Evolutionary conservation across 2,888 invertebrate species (phyloP), one percentile per base, ranked within the genome.

Genomic region (Apotomis capreana): DNA sequence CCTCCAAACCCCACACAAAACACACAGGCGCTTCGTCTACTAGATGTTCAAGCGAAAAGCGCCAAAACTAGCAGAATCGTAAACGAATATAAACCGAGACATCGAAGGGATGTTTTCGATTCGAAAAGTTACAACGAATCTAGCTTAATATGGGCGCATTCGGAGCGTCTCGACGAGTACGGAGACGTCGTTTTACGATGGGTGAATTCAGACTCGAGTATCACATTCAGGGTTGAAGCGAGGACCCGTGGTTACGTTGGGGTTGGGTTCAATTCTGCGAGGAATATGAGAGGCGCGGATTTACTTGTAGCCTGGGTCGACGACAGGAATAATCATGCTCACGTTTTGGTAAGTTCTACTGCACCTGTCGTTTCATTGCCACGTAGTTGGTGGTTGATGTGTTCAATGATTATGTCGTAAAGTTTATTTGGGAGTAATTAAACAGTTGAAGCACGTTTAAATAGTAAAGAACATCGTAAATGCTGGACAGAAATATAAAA

Each of bases 241-340:
- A 95, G 95, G 89, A 97, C 97, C 74, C 94, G 95, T 81, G 98
- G 98, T 78, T 98, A 97, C 89, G 95, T 98, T 76, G 97, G 97
- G 57, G 95, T 98, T 81, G 98, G 98, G 73, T 97, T 98, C 88
- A 97, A 97, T 78, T 95, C 95, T 70, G 96, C 95, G 84, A 96
- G 97, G 76, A 95, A 95, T 78, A 96, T 97, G 95, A 94, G 95
- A 83, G 97, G 96, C 61, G 95, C 97, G 73, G 98, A 98, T 94
- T 95, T 98, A 91, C 96, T 97, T 78, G 95, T 98, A 85, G 97
- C 97, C 74, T 98, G 98, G 98, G 96, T 98, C 79, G 96, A 97
- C 91, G 96, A 96, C 85, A 88, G 88, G 82, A 92, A 89, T 82
- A 92, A 91, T 79, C 91, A 89, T 90, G 96, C 96, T 80, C 96